Base-by-base conservation (phyloP, 1,140 invertebrate species). In the Triops longicaudatus region DNA sequence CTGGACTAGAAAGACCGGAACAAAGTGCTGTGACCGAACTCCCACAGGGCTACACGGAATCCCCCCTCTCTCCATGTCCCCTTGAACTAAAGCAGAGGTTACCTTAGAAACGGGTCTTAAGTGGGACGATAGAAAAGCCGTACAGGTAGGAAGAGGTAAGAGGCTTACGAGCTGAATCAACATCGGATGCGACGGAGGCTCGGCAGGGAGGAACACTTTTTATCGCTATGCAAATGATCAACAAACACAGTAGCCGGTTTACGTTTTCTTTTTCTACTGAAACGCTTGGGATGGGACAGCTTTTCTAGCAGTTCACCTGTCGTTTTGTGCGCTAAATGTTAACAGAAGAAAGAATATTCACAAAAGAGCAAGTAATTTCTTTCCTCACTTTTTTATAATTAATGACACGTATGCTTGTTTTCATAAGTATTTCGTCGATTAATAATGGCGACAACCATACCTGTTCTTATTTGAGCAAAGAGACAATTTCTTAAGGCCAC, bases 91-190 rank as follows among this genome's bases (percentile, higher is more conserved):
- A 22, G 50, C n/a, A 63, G 50, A 63, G 50, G 50, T 63, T 63
- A 63, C 50, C 50, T 63, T 63, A 63, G 50, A 63, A 63, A 63
- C 50, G 50, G 50, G 50, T 63, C 50, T 63, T 63, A 63, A 63
- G 50, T 63, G 50, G 17, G 50, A 63, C 50, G 50, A 63, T 17
- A 63, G 50, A 14, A 63, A 63, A 63, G 50, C 50, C 50, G 17
- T 63, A 14, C 50, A 63, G 50, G 50, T 63, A 63, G 50, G 22
- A 63, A 17, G 50, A 22, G 50, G 50, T 63, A 63, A 63, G 50
- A 63, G 50, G 50, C 50, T 63, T 63, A 63, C 50, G 50, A 63
- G 50, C 50, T 63, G 50, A 63, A 63, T 63, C 50, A 63, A 63
- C 50, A 63, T 63, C 17, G 50, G 50, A 63, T 63, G 50, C 50